phyloP scores from a whole-genome alignment of 1,140 invertebrate genomes.

The Ylistrum balloti region DNA sequence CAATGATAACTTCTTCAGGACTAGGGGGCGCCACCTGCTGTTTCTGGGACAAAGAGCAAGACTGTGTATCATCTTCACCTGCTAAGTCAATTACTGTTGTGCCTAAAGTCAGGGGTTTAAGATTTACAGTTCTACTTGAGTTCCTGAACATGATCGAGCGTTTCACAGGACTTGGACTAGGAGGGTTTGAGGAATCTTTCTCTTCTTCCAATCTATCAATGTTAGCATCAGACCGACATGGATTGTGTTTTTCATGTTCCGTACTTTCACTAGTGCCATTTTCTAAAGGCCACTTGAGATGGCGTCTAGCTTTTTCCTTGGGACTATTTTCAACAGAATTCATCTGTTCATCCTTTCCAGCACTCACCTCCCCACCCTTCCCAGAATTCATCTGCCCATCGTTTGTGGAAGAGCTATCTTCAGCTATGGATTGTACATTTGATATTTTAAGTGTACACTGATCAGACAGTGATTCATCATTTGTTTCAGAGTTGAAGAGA shows the following conservation, averaged over 20 bases:
- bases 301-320: not conserved
- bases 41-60: too few species aligned
- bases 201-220: not conserved
- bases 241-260: not conserved
- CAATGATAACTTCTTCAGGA: not conserved
- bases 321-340: not conserved
- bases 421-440: not conserved
- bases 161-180: not conserved
- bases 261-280: not conserved
- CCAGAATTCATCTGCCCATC: not conserved
- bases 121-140: not conserved
- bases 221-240: not conserved
- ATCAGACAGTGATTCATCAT: not conserved
- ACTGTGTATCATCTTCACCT: not conserved
- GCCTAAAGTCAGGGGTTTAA: not conserved
- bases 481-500: too few species aligned
- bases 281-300: not conserved
- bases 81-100: not conserved
- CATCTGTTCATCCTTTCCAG: not conserved
- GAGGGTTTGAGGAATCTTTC: not conserved
- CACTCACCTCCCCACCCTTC: too few species aligned
- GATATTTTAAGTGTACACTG: not conserved
- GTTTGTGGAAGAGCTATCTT: not conserved
- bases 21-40: not conserved
- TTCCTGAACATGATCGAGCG: constrained; percentile 5